Evolutionary conservation across 2,113 vertebrate species (phyloP), one percentile per base, ranked within the genome.

Genomic region (Chinchilla lanigera): DNA sequence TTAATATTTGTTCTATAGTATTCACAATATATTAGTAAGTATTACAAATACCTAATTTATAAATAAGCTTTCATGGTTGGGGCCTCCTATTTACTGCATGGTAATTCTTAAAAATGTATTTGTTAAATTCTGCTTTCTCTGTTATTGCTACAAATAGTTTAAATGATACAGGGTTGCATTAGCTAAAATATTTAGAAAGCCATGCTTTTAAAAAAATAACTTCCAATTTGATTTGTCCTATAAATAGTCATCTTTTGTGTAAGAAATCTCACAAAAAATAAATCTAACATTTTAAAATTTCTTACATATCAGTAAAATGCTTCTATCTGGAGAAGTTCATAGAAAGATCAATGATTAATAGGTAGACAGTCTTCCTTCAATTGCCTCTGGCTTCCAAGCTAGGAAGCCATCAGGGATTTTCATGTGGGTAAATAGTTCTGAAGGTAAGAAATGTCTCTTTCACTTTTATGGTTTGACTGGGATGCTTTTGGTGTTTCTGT

Each of bases 51-150:
- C 38, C 8, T 54, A 77, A 52, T 58, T 87, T 75, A 52, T 86
- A 87, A 89, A 61, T 87, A 84, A 88, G 61, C 5, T 81, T 50
- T 83, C 30, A 28, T 28, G n/a, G 1, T 69, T 69, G 28, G 8
- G n/a, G 5, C 56, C 93, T 22, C 41, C 24, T 58, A 75, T 5
- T 77, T 61, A 61, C 13, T 11, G n/a, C 7, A 93, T 86, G 60
- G 86, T 83, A 92, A 65, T 73, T 86, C 63, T 93, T 88, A 93
- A 90, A 86, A 94, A 73, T 22, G 0, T 82, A 83, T 95, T 96
- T 90, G 33, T 86, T 73, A 89, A 91, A 86, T 86, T 94, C 58
- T 84, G 22, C 69, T 80, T 95, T 50, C 61, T 84, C 35, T 47
- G 44, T 54, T 90, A 65, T 91, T 97, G 30, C 63, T 54, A 33